Evolutionary conservation across 1,140 invertebrate genomes (phyloP), one percentile per base, ranked within the genome.

Genomic region (Drosophila baimaii): DNA sequence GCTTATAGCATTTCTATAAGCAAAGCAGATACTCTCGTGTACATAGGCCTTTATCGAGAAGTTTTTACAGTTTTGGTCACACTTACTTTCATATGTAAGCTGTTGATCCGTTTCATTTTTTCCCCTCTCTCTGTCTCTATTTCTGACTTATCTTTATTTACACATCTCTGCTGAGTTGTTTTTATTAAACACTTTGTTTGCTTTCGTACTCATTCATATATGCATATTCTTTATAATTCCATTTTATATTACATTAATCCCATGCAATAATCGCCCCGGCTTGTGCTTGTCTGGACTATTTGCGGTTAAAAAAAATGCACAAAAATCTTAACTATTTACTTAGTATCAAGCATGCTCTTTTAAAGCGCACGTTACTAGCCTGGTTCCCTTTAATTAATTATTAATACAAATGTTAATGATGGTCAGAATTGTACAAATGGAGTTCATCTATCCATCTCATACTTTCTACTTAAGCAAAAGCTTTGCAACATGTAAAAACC

Each of bases 251-350:
- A 43, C 65, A 65, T 43, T 44, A 52, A 66, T 52, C 35, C 62
- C 35, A 21, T 31, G 33, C 65, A 65, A 76, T 61, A 58, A 55
- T 77, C 59, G 49, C 66, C 41, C 29, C 25, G 29, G 19, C 47
- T 57, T 77, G 61, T 66, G 52, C 35, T 59, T 81, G 79, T 81
- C 70, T 66, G 27, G 25, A 51, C 64, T 55, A 46, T 68, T 56
- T 49, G 43, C 41, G 33, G 54, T 63, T 66, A 77, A 73, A 81
- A 63, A 66, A 64, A 55, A 81, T 63, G n/a, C n/a, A n/a, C n/a
- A 23, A 66, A 19, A 59, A 77, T 81, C 33, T 69, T 77, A 64
- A 64, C 49, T 64, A 70, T 75, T 70, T 64, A 70, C 75, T 70
- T 64, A 64, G 66, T 81, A 64, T 13, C 58, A 25, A 31, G 74